These are phyloP conservation scores for Neuroscelio doddi DNA, from an alignment of 2,888 invertebrate genomes.

Conservation along the genomic window DNA sequence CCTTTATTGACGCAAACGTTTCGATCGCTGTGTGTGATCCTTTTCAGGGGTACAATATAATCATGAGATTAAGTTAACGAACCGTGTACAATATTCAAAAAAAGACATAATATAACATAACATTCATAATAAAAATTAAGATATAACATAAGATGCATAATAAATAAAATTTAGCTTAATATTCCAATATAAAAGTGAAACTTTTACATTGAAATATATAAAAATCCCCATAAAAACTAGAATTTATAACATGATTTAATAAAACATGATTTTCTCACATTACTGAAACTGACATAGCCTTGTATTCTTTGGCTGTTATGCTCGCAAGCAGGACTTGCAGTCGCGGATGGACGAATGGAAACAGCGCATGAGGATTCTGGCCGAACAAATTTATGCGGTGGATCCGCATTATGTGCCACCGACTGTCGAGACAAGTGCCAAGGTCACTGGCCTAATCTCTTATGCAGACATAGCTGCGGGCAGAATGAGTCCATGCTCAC, in stretches of 20 bases:
- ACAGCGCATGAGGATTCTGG: constrained; percentile 82
- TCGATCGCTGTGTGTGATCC: too few relatives aligned
- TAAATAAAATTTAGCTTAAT: too few relatives aligned
- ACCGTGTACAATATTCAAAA: too few relatives aligned
- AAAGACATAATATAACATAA: too few relatives aligned
- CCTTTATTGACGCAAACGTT: too few relatives aligned
- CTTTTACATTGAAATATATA: too few relatives aligned
- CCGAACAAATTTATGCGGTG: constrained; percentile 81
- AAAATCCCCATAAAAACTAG: not conserved
- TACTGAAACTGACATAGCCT: constrained; percentile 56
- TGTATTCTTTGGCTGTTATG: constrained; percentile 69
- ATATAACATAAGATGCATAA: not conserved
- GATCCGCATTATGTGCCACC: constrained; percentile 82
- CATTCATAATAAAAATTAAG: too few relatives aligned
- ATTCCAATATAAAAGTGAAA: too few relatives aligned
- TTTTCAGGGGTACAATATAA: too few relatives aligned
- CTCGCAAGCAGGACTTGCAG: constrained; percentile 79
- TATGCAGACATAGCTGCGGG: constrained; percentile 84
- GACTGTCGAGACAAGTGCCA: constrained; percentile 66
- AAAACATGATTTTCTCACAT: constrained; percentile 11
- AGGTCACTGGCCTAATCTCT: constrained; percentile 57
- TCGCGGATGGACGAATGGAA: constrained; percentile 78
- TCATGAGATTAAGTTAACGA: too few relatives aligned
- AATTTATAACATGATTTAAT: not conserved
- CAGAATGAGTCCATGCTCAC: constrained; percentile 72